Evolutionary conservation across 2,888 invertebrate species (phyloP).

Genomic region (Ernsta delagoae): DNA sequence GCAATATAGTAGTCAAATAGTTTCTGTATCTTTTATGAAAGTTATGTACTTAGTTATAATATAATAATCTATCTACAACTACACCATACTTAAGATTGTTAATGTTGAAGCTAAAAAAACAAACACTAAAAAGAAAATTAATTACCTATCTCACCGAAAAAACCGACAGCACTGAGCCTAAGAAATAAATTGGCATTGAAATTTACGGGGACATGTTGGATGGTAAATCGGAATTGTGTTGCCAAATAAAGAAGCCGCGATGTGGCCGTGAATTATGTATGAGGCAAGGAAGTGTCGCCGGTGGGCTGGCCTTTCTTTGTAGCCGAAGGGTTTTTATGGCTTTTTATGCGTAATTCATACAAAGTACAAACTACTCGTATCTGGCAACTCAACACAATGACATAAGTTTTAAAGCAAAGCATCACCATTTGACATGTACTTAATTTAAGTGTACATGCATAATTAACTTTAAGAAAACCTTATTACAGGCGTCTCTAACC

Average conservation of each 20-base stretch:
- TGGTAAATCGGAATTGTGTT: not conserved
- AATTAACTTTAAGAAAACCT: too few relatives aligned
- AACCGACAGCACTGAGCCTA: not conserved
- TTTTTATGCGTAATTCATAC: conserved; percentile 1
- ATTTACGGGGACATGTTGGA: not conserved
- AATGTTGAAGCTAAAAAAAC: not conserved
- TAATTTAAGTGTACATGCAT: too few relatives aligned
- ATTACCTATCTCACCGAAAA: not conserved
- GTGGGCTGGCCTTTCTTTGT: conserved; percentile 7
- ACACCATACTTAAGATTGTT: too few relatives aligned
- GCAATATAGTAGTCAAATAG: too few relatives aligned
- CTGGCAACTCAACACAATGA: too few relatives aligned
- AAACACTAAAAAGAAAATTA: not conserved
- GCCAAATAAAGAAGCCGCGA: conserved; percentile 3
- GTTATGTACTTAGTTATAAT: too few relatives aligned
- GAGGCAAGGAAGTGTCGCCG: conserved; percentile 9
- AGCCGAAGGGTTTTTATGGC: not conserved
- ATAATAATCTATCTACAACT: too few relatives aligned
- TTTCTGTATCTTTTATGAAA: too few relatives aligned
- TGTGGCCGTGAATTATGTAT: conserved; percentile 8
- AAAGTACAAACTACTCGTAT: not conserved
- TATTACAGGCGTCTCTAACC: too few relatives aligned
- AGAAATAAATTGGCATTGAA: conserved; percentile 9
- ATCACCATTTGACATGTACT: too few relatives aligned
- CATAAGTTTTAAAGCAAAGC: too few relatives aligned